Conservation (phyloP, 2,797 vertebrate genomes). For the Sebastes ruberrimus region DNA sequence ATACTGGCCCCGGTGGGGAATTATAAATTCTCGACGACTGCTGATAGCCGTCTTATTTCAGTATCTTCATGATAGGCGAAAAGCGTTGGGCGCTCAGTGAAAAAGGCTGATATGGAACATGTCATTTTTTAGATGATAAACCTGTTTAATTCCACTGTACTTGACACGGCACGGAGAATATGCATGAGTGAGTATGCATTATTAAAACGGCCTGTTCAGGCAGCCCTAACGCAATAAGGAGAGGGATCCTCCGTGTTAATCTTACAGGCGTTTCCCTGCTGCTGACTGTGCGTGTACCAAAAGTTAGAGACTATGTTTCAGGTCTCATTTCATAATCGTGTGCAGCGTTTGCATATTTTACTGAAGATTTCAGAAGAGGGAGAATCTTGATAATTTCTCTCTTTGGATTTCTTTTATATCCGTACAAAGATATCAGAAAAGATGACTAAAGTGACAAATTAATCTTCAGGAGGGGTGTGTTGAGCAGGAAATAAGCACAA, state of each 20-base stretch:
- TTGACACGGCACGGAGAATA: conserved; percentile 73
- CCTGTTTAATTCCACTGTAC: conserved; percentile 78
- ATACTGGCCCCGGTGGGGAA: conserved; percentile 56
- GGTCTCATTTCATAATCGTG: conserved; percentile 66
- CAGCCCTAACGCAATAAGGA: conserved; percentile 63
- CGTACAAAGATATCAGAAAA: not conserved
- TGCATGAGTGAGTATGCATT: conserved; percentile 81
- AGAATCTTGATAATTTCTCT: conserved; percentile 16
- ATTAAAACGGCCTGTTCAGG: conserved; percentile 74
- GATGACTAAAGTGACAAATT: not conserved
- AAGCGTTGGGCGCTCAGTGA: conserved; percentile 39
- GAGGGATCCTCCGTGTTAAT: conserved; percentile 69
- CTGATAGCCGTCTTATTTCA: conserved; percentile 66
- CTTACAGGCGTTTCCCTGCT: conserved; percentile 63
- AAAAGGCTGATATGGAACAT: conserved; percentile 60
- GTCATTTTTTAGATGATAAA: conserved; percentile 79
- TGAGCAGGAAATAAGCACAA: not conserved
- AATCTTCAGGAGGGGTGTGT: not conserved
- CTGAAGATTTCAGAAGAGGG: conserved; percentile 13
- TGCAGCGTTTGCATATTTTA: conserved; percentile 68
- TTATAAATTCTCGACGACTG: conserved; percentile 52
- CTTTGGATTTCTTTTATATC: not conserved
- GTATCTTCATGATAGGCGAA: conserved; percentile 51
- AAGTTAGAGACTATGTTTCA: conserved; percentile 59
- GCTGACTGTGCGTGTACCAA: conserved; percentile 67